Base-by-base conservation (phyloP, 2,113 vertebrate genomes). In the Prietella phreatophila region DNA sequence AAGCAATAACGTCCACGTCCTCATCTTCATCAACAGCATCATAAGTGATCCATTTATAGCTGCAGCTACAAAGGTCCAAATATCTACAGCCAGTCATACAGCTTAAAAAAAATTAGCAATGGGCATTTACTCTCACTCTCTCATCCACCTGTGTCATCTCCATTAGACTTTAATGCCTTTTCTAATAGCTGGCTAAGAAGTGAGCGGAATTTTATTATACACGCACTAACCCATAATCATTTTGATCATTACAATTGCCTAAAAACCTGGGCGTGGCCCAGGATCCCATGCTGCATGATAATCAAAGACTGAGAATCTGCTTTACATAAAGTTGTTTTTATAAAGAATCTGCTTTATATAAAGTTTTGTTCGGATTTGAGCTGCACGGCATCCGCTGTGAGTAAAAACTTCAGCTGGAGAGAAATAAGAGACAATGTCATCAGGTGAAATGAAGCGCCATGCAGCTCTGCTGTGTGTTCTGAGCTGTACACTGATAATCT, bases 221-320 rank as follows among this genome's bases (percentile, higher is more conserved):
- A 82, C 55, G 39, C 83, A 89, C 85, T 71, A 60, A 79, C 82
- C 85, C 89, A 25, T 85, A 87, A 17, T 90, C 93, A 95, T 93
- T 94, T 93, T 90, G 92, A 90, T 94, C 93, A 95, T 95, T 94
- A 92, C 93, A 91, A 85, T 90, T 86, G 90, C 90, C 85, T 91
- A 89, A 93, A 90, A 92, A 89, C 83, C 87, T 39, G 84, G 88
- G 60, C 89, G 90, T 60, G 79, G 63, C 36, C 58, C 88, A 85
- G 89, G 87, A 88, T 90, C 88, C 75, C 84, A 56, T 80, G 76
- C 91, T 88, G 90, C 76, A 88, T 83, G 86, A 42, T 94, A 94
- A 93, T 94, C 93, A 85, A 87, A 10, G 88, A 89, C 86, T 55
- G 50, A 85, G 91, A 94, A 94, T 93, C 93, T 92, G 92, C 92